phyloP scores from a whole-genome alignment of 2,888 invertebrate genomes.

The Balanococcus diminutus region DNA sequence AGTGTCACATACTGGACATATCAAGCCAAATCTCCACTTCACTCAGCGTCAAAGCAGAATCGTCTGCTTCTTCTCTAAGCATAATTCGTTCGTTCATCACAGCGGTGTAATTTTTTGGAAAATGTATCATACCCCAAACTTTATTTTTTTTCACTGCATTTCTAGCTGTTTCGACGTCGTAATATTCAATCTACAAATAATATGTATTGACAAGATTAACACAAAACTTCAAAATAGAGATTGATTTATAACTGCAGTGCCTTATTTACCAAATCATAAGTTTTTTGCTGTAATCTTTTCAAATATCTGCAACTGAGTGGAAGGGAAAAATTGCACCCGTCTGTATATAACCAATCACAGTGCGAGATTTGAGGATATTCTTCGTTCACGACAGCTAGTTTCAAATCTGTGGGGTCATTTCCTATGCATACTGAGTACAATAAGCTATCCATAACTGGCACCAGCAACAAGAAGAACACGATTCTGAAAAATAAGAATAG shows the following conservation, averaged over 20 bases:
- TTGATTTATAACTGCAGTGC: constrained; percentile 60
- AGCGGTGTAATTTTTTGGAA: constrained; percentile 77
- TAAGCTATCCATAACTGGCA: constrained; percentile 84
- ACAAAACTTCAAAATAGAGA: too few species aligned
- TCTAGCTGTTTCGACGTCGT: constrained; percentile 69
- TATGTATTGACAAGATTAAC: too few species aligned
- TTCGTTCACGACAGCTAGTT: constrained; percentile 79
- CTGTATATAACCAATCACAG: constrained; percentile 59
- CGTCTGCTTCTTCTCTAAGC: constrained; percentile 67
- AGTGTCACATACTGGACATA: constrained; percentile 76
- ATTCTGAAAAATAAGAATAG: constrained; percentile 66
- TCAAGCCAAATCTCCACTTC: constrained; percentile 78
- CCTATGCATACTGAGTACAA: constrained; percentile 88
- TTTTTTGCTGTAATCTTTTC: constrained; percentile 70
- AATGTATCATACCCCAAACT: constrained; percentile 78
- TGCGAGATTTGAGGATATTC: constrained; percentile 64
- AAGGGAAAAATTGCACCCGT: constrained; percentile 56
- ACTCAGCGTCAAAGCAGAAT: constrained; percentile 69
- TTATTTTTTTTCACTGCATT: constrained; percentile 72
- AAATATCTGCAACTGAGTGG: constrained; percentile 66
- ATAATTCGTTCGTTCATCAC: constrained; percentile 65
- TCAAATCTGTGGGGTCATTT: constrained; percentile 77
- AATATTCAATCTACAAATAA: constrained; percentile 64
- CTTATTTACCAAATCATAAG: constrained; percentile 72
- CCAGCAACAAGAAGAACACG: constrained; percentile 81